phyloP scores from a whole-genome alignment of 1,140 invertebrate species.

The Rhizoglyphus robini region DNA sequence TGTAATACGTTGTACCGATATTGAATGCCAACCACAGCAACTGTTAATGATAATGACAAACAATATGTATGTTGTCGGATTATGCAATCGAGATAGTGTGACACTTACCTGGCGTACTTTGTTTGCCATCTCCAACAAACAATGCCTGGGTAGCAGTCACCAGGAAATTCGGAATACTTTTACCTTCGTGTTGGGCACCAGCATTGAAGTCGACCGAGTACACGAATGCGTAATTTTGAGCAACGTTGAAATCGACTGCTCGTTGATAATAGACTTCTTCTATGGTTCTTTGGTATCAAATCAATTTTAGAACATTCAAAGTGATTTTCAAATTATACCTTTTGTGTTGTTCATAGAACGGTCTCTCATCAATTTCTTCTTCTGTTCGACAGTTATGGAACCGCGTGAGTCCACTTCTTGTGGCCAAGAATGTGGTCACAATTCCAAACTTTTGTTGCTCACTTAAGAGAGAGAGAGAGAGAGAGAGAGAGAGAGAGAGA shows the following conservation, averaged over 20 bases:
- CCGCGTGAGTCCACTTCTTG: constrained; percentile 66
- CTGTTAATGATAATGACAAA: too few relatives aligned
- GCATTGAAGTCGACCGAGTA: constrained; percentile 77
- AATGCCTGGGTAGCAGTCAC: constrained; percentile 62
- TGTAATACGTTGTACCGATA: constrained; percentile 6
- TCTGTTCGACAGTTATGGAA: constrained; percentile 47
- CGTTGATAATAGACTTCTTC: constrained; percentile 82
- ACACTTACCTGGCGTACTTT: too few relatives aligned
- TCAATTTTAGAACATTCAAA: too few relatives aligned
- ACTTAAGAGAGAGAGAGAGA: constrained; percentile 13
- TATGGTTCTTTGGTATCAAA: constrained; percentile 49
- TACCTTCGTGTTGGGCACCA: constrained; percentile 28
- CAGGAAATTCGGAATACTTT: neutral
- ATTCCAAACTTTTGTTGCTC: constrained; percentile 67
- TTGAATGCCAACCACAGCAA: neutral
- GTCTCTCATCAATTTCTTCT: constrained; percentile 29
- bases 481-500: too few relatives aligned
- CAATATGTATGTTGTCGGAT: too few relatives aligned
- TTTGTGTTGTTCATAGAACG: constrained; percentile 63
- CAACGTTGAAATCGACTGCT: constrained; percentile 74
- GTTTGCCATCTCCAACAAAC: constrained; percentile 57
- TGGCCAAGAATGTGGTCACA: constrained; percentile 68
- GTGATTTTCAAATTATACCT: too few relatives aligned
- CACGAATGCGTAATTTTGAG: constrained; percentile 57
- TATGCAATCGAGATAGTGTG: too few relatives aligned